Percentiles rank a stretch among this genome's conserved stretches.
Evolutionary conservation across 2,888 invertebrate genomes (phyloP).

Genomic region (Drosophila siamana): DNA sequence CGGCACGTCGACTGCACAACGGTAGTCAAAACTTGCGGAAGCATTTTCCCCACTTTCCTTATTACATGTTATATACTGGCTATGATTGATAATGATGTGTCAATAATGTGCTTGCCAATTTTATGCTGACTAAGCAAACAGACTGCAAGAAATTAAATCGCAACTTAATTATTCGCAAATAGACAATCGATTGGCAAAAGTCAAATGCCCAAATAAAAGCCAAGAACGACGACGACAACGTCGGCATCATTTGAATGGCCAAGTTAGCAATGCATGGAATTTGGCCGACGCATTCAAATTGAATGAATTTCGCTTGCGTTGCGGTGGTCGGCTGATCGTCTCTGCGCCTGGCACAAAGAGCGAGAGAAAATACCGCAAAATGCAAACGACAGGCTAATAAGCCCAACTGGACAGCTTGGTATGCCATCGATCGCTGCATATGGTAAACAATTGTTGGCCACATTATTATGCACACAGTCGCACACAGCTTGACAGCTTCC

Average conservation of each 20-base stretch:
- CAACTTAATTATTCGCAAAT: conserved; percentile 40
- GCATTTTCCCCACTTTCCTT: conserved; percentile 36
- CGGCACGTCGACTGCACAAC: conserved; percentile 22
- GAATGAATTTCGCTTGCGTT: conserved; percentile 33
- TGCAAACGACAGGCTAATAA: conserved; percentile 83
- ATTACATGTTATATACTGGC: conserved; percentile 21
- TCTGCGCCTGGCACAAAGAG: conserved; percentile 21
- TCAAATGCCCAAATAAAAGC: conserved; percentile 8
- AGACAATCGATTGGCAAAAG: conserved; percentile 1
- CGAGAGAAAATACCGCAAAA: conserved; percentile 65
- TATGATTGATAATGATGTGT: conserved; percentile 83
- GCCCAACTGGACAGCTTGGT: conserved; percentile 76
- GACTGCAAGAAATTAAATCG: conserved; percentile 22
- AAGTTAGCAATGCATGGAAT: conserved; percentile 71
- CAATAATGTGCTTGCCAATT: conserved; percentile 80
- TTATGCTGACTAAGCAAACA: conserved; percentile 60
- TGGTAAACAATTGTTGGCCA: conserved; percentile 81
- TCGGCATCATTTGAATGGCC: conserved; percentile 75
- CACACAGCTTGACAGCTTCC: conserved; percentile 74
- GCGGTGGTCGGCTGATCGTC: conserved; percentile 26
- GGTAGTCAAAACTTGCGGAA: conserved; percentile 52
- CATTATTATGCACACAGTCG: conserved; percentile 66
- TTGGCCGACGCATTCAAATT: conserved; percentile 79
- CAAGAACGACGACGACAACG: conserved; percentile 13
- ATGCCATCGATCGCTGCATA: conserved; percentile 73